Evolutionary conservation across 2,113 vertebrate species (phyloP).

Genomic region (Plecotus auritus): DNA sequence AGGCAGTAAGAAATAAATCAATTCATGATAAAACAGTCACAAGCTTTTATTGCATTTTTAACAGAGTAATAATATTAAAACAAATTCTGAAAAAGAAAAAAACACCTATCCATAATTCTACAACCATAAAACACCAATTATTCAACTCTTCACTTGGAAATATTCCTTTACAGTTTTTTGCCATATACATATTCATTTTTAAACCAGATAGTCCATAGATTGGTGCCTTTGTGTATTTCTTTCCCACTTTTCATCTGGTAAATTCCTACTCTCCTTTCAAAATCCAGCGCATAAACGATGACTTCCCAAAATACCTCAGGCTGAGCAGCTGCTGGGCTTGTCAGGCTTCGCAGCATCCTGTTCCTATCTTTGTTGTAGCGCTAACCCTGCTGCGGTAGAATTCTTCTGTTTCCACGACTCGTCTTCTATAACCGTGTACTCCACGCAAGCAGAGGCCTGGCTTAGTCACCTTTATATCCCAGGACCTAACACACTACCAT

Average conservation of each 20-base stretch:
- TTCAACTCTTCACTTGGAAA: background rate
- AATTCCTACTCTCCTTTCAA: background rate
- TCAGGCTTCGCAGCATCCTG: background rate
- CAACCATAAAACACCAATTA: background rate
- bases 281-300: background rate
- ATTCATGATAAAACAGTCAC: background rate
- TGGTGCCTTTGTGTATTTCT: background rate
- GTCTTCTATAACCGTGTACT: background rate
- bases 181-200: background rate
- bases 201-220: background rate
- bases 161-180: background rate
- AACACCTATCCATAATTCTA: background rate
- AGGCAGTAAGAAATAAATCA: background rate
- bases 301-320: background rate
- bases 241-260: background rate
- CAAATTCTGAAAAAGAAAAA: conserved; percentile 3
- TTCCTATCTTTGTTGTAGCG: background rate
- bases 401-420: background rate
- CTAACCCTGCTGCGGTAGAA: background rate
- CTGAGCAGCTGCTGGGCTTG: background rate
- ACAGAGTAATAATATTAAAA: background rate
- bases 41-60: background rate
- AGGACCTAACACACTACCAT: background rate
- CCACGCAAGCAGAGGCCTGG: background rate
- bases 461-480: background rate